These are phyloP conservation scores for human DNA, from an alignment of 2,113 vertebrate genomes.

Conservation along the genomic window GRCh38 chr15:49898501-49899000, in stretches of 20 bases:
- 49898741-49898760: not conserved
- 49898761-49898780: not conserved
- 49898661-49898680: constrained; percentile 7
- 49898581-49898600: not conserved
- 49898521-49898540: not conserved
- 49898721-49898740: not conserved
- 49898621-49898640: not conserved
- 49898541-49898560: not conserved
- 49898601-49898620: not conserved
- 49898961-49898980: constrained; percentile 16
- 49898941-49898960: not conserved
- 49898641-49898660: not conserved
- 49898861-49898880: not conserved
- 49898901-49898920: not conserved
- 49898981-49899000: not conserved
- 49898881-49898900: constrained; percentile 21
- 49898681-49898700: not conserved
- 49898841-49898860: not conserved
- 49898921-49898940: not conserved
- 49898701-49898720: not conserved
- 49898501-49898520: not conserved
- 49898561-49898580: not conserved
- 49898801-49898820: not conserved
- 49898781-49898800: not conserved
- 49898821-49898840: not conserved